Percentiles rank a stretch among this genome's conserved stretches.
Evolutionary conservation across 2,888 invertebrate species (phyloP).

Genomic region (Acleris cristana): DNA sequence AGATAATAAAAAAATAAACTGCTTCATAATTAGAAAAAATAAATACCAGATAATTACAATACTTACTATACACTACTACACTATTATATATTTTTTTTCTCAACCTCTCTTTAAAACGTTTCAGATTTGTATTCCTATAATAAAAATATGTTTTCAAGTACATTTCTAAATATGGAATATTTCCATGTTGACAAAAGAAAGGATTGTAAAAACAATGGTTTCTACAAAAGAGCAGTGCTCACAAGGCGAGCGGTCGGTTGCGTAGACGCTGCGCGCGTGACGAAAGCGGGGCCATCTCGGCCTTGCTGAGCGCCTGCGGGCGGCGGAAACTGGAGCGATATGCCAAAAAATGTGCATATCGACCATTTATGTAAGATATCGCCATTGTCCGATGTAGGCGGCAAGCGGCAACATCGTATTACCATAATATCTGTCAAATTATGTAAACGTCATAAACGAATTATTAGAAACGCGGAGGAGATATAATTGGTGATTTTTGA

Average conservation of each 20-base stretch:
- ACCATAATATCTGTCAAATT: slow-evolving; percentile 24
- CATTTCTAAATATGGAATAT: slow-evolving; percentile 19
- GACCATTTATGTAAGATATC: slow-evolving; percentile 46
- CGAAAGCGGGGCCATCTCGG: slow-evolving; percentile 61
- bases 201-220: slow-evolving; percentile 29
- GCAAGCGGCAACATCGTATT: slow-evolving; percentile 24
- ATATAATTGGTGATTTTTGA: slow-evolving; percentile 17
- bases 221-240: slow-evolving; percentile 29
- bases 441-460: slow-evolving; percentile 26
- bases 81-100: no score
- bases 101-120: no score
- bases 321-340: slow-evolving; percentile 54
- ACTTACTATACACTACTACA: no score
- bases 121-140: not conserved
- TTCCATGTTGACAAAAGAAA: slow-evolving; percentile 33
- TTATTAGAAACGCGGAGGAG: slow-evolving; percentile 5
- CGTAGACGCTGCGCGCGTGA: slow-evolving; percentile 51
- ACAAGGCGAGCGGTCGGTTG: slow-evolving; percentile 37
- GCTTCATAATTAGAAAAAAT: no score
- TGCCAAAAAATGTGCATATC: slow-evolving; percentile 32
- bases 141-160: slow-evolving; percentile 15
- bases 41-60: no score
- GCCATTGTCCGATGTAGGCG: slow-evolving; percentile 42
- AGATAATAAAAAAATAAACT: no score
- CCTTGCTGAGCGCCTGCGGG: slow-evolving; percentile 51